Percentiles rank a stretch among this genome's conserved stretches.
Conservation (phyloP, 1,140 invertebrate species). For the Meloidogyne floridensis region DNA sequence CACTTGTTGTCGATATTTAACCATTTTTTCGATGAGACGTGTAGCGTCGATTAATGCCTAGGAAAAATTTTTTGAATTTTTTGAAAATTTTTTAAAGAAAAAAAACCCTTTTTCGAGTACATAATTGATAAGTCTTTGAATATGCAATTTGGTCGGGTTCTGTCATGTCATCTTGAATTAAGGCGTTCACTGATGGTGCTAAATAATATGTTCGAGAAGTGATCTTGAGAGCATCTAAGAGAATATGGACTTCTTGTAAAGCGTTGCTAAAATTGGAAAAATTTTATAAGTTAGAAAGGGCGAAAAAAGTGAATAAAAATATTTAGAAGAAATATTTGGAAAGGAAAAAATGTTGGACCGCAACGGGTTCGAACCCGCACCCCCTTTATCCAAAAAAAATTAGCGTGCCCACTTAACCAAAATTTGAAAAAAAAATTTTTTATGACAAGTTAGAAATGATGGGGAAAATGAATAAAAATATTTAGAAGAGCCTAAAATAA, state of each 20-base stretch:
- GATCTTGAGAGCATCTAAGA: slow-evolving; percentile 43
- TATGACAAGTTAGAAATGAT: not conserved
- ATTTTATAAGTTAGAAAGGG: too few relatives aligned
- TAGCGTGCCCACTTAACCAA: too few relatives aligned
- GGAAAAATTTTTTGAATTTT: not conserved
- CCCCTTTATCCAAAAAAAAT: too few relatives aligned
- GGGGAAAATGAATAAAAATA: not conserved
- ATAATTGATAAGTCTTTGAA: slow-evolving; percentile 37
- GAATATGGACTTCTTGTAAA: slow-evolving; percentile 46
- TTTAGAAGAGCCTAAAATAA: slow-evolving; percentile 24
- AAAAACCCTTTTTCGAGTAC: slow-evolving; percentile 36
- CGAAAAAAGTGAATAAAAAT: too few relatives aligned
- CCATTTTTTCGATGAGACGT: slow-evolving; percentile 36
- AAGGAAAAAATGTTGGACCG: too few relatives aligned
- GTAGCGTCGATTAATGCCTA: slow-evolving; percentile 43
- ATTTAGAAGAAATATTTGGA: too few relatives aligned
- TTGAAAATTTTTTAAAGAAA: not conserved
- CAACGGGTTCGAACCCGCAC: too few relatives aligned
- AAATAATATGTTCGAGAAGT: slow-evolving; percentile 36
- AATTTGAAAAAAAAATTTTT: not conserved
- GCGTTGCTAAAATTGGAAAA: slow-evolving; percentile 34
- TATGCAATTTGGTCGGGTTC: slow-evolving; percentile 21
- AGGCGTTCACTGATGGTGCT: slow-evolving; percentile 8
- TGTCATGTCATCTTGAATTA: slow-evolving; percentile 24
- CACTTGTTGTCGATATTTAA: not conserved